Conservation (phyloP, 2,797 vertebrate species). For the Phoxinus dragarum region DNA sequence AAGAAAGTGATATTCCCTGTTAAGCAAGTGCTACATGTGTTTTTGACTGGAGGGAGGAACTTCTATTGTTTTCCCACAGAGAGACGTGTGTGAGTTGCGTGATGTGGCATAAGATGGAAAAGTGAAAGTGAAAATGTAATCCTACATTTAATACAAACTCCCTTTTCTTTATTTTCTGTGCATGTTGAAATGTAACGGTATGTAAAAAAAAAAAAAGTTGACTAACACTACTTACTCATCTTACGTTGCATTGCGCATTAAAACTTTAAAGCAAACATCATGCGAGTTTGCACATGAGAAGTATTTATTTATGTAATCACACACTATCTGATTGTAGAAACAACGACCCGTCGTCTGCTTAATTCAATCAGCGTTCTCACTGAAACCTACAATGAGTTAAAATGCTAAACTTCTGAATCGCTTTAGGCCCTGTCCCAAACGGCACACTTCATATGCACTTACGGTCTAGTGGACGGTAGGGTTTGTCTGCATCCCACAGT, state of each 20-base stretch:
- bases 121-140: conserved; percentile 39
- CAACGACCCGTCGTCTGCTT: conserved; percentile 19
- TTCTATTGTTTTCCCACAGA: neutral
- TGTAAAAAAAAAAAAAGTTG: neutral
- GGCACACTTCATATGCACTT: neutral
- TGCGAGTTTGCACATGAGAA: neutral
- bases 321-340: conserved; percentile 38
- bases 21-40: conserved; percentile 11
- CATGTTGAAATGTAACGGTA: neutral
- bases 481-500: too few relatives aligned
- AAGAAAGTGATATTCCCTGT: conserved; percentile 27
- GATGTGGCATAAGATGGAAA: neutral
- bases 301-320: conserved; percentile 24
- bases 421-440: neutral
- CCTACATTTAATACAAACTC: neutral
- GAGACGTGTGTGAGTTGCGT: neutral
- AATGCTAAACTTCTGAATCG: neutral
- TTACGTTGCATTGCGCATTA: neutral
- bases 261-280: neutral
- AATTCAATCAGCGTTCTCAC: conserved; percentile 30
- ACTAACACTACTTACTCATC: conserved; percentile 10
- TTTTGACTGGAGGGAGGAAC: neutral
- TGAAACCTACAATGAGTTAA: neutral
- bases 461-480: neutral
- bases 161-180: conserved; percentile 6